Percentiles rank a stretch among this genome's conserved stretches.
phyloP scores from a whole-genome alignment of 2,113 vertebrate genomes.

The Uria aalge region DNA sequence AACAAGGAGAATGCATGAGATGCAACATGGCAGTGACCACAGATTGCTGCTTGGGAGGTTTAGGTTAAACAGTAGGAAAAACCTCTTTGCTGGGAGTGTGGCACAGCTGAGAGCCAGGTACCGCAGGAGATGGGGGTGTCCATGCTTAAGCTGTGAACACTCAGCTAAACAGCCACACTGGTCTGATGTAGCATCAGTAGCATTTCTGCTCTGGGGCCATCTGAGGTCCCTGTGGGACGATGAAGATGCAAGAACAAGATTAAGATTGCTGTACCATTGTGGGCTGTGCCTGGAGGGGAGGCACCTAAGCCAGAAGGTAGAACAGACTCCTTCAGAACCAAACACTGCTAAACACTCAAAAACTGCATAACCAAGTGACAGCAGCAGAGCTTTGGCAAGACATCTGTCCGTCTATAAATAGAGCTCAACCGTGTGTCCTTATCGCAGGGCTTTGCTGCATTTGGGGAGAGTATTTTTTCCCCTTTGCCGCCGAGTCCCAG shows the following conservation, averaged over 20 bases:
- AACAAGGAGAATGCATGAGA: neutral
- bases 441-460: constrained; percentile 16
- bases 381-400: constrained; percentile 22
- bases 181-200: no score
- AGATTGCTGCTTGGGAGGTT: neutral
- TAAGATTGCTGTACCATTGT: neutral
- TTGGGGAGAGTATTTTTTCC: neutral
- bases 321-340: neutral
- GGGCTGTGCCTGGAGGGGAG: neutral
- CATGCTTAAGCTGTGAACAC: neutral
- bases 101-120: neutral
- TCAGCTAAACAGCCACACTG: neutral
- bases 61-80: neutral
- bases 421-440: constrained; percentile 13
- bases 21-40: neutral
- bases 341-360: neutral
- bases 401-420: constrained; percentile 60
- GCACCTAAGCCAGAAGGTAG: neutral
- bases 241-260: neutral
- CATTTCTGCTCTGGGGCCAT: neutral
- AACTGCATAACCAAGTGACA: neutral
- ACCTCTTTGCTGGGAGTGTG: neutral
- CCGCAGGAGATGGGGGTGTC: neutral
- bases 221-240: neutral
- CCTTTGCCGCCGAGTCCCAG: neutral